These are phyloP conservation scores for Propithecus perrieri DNA, from an alignment of 2,797 vertebrate species.

Conservation along the genomic window DNA sequence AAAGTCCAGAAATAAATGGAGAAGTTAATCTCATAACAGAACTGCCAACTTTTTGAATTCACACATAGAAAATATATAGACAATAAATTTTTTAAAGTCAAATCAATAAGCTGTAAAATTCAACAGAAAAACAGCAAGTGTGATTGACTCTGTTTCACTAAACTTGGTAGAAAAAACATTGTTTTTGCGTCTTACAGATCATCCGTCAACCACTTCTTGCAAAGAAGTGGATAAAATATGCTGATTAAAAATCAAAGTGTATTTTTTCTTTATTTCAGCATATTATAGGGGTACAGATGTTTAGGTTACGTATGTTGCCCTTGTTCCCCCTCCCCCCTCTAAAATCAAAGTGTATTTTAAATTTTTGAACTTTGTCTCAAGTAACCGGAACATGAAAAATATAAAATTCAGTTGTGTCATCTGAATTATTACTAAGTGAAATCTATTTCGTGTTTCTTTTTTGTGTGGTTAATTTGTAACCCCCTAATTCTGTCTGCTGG, in stretches of 20 bases:
- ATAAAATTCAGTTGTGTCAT: neutral
- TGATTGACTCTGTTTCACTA: neutral
- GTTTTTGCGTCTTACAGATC: neutral
- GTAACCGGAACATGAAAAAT: neutral
- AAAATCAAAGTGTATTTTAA: neutral
- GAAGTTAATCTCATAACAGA: neutral
- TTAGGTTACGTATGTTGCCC: too few species aligned
- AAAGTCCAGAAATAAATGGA: neutral
- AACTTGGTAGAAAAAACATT: neutral
- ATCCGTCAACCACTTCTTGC: neutral
- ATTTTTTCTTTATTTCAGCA: neutral
- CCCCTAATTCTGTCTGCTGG: neutral
- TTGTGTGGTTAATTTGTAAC: neutral
- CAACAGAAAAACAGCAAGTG: neutral
- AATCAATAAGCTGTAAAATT: neutral
- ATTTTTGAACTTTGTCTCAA: conserved; percentile 9
- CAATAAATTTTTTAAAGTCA: neutral
- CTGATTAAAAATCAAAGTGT: neutral
- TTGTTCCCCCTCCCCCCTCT: too few species aligned
- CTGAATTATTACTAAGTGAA: neutral
- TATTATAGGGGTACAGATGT: too few species aligned
- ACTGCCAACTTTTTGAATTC: conserved; percentile 4
- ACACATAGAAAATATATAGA: neutral
- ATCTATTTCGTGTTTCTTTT: neutral
- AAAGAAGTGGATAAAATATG: neutral